Conservation (phyloP, 2,113 vertebrate species). For the Peromyscus leucopus region DNA sequence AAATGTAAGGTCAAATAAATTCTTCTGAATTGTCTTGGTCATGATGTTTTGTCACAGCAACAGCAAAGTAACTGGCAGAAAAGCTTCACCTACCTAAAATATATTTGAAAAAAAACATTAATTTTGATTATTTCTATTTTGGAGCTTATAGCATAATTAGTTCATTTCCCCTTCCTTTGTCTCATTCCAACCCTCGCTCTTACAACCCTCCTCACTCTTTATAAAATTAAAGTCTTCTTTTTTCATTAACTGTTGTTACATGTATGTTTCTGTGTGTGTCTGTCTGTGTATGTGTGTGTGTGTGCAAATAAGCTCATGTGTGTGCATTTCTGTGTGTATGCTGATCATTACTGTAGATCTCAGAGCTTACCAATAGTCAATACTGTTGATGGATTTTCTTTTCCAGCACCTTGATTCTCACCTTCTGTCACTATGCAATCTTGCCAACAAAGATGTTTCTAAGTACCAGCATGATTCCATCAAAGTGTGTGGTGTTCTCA, state of each 20-base stretch:
- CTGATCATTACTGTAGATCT: background rate
- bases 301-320: no score
- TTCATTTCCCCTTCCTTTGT: background rate
- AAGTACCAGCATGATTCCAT: background rate
- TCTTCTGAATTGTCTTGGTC: background rate
- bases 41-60: background rate
- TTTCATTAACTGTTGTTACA: background rate
- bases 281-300: no score
- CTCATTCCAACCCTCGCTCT: background rate
- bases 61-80: background rate
- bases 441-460: background rate
- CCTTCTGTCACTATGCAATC: background rate
- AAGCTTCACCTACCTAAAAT: background rate
- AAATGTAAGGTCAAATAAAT: background rate
- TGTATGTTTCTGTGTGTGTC: no score
- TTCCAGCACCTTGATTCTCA: background rate
- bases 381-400: background rate
- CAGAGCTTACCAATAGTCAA: background rate
- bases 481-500: background rate
- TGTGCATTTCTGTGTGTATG: no score
- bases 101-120: background rate
- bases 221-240: background rate
- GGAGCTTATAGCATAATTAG: background rate
- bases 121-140: background rate
- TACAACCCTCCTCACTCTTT: background rate